phyloP scores from a whole-genome alignment of 2,888 invertebrate species.

The Coenonympha glycerion region DNA sequence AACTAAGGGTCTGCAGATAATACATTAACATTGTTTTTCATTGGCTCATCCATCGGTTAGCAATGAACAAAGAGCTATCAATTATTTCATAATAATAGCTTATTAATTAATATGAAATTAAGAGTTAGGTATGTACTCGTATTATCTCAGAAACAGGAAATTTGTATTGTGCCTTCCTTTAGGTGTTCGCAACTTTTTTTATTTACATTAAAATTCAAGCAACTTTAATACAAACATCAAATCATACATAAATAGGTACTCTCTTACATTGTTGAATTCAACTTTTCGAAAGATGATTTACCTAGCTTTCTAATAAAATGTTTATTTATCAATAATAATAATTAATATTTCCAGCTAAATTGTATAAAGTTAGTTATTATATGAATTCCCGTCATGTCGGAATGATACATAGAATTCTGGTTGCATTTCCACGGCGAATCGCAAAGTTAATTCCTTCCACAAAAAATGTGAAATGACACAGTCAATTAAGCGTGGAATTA shows the following conservation, averaged over 20 bases:
- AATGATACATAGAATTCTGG: not conserved
- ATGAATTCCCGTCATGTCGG: not conserved
- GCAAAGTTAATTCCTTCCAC: not conserved
- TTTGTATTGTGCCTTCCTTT: too few relatives aligned
- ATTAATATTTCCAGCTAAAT: not conserved
- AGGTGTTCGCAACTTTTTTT: too few relatives aligned
- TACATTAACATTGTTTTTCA: conserved; percentile 9
- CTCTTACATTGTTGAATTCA: too few relatives aligned
- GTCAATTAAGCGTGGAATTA: not conserved
- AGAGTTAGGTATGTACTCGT: too few relatives aligned
- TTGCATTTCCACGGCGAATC: not conserved
- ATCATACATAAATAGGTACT: too few relatives aligned
- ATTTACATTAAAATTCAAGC: too few relatives aligned
- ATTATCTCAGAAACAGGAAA: too few relatives aligned
- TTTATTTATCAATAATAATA: too few relatives aligned
- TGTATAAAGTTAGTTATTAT: not conserved
- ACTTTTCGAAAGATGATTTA: too few relatives aligned
- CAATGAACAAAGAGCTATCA: conserved; percentile 8
- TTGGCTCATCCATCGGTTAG: conserved; percentile 16
- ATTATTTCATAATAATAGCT: conserved; percentile 2
- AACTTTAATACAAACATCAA: too few relatives aligned
- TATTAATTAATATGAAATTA: conserved; percentile 1
- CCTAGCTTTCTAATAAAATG: too few relatives aligned
- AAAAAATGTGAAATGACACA: too few relatives aligned
- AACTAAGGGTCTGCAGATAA: conserved; percentile 1